Evolutionary conservation across 2,113 vertebrate species (phyloP).

Genomic region (Herpailurus yagouaroundi): DNA sequence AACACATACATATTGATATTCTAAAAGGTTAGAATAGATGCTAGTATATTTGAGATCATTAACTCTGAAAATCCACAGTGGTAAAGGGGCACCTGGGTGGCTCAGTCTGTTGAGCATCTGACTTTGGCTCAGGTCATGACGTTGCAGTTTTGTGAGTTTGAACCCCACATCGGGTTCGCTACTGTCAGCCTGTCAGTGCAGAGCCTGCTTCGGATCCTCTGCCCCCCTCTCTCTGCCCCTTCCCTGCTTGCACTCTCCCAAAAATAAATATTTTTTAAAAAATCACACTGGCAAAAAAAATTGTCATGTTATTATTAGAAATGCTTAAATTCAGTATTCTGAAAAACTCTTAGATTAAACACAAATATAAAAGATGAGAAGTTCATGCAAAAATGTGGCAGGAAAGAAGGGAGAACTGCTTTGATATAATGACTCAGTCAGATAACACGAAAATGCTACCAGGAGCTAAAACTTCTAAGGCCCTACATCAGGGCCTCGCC

Average conservation of each 20-base stretch:
- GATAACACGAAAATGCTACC: fast-evolving
- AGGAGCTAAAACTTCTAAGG: fast-evolving
- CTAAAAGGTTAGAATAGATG: neutral
- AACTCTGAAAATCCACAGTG: neutral
- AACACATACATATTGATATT: neutral
- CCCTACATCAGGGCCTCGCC: fast-evolving
- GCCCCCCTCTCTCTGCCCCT: no score
- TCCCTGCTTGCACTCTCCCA: no score
- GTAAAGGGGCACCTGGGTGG: no score
- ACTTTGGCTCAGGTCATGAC: no score
- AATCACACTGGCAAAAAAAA: neutral
- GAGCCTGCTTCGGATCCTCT: no score
- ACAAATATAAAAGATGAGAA: neutral
- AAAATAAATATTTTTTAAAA: neutral
- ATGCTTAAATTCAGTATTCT: neutral
- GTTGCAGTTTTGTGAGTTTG: no score
- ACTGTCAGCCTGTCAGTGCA: no score
- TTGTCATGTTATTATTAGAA: neutral
- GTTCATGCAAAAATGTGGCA: neutral
- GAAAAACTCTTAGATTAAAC: neutral
- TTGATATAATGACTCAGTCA: neutral
- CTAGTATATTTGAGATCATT: neutral
- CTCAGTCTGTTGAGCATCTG: no score
- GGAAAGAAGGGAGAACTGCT: neutral
- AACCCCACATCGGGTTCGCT: no score